Evolutionary conservation across 2,797 vertebrate species (phyloP), one percentile per base, ranked within the genome.

Genomic region (Streptopelia turtur): DNA sequence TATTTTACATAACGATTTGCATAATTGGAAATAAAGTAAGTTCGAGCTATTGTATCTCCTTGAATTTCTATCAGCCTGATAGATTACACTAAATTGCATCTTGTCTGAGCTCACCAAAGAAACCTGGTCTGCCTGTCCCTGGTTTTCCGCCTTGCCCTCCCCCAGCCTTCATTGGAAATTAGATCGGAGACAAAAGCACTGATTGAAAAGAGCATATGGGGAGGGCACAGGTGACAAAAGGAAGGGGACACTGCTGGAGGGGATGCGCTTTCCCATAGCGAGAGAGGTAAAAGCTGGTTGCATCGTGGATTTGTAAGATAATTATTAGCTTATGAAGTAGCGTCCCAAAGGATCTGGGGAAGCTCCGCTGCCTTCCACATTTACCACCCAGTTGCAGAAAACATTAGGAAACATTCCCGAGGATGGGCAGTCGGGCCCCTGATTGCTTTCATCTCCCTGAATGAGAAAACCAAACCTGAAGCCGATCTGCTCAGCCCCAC

Each of bases 381-480:
- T 94, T 93, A 16, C 0, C 7, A 43, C 90, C 59, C 83, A 50
- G 39, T 10, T 68, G 72, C 52, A 60, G 33, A 78, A 79, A 87
- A 81, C 84, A 69, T 92, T 53, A 90, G 68, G 85, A 94, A 80
- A 57, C 64, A 37, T 81, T 95, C 65, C 86, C 70, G 72, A 76
- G 43, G 81, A 84, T 52, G 37, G 43, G 57, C 68, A 89, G 87
- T 82, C 81, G 75, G 75, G 49, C 78, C n/a, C 56, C 25, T 59
- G 57, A 87, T 74, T 74, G 71, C 90, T 90, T 97, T 95, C 68
- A 89, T 96, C 93, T 94, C 83, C 71, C 7, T 84, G 91, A 90
- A 87, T 94, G 87, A 87, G 92, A 95, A 97, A 95, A 94, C 94
- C 96, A 95, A 95, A 92, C 83, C 74, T 71, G 33, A 70, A 82